Base-by-base conservation (phyloP, 2,888 invertebrate genomes). In the Allophyes oxyacanthae region DNA sequence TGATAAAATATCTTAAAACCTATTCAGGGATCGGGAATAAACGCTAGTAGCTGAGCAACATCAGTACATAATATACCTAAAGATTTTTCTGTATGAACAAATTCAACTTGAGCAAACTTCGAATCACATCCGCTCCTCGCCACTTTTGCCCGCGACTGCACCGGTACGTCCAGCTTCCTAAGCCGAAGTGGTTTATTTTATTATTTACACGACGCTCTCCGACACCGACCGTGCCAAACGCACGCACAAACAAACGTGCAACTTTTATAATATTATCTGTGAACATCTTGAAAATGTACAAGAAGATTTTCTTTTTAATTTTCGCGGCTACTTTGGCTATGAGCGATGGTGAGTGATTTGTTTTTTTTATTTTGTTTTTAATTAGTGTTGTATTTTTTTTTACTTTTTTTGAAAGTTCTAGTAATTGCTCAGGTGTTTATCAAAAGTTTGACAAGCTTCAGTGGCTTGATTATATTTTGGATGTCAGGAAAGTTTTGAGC, bases 81-180 rank as follows among this genome's bases (percentile, higher is more conserved):
- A n/a, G n/a, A n/a, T n/a, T 49, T 59, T 50, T 62, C 11, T 40
- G 5, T 3, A 20, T 20, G 13, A 43, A 43, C 38, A 34, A 40
- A 33, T 52, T 52, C 28, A 30, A 10, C 1, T n/a, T 36, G 44
- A n/a, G 32, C 30, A 10, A 2, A 45, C 25, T 61, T 52, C 36
- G 51, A 25, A 42, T 44, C 25, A 26, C 14, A 37, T 45, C 38
- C 11, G 38, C 37, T 26, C 37, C 38, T 38, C 59, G 62, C 36
- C 68, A 75, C 77, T 85, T 89, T 38, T 76, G 73, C 54, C 6
- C 64, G 50, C 75, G 82, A 81, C 45, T 75, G 78, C 88, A 92
- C 92, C 84, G 84, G 91, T 87, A 86, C 75, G 79, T 86, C 90
- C 76, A 84, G 81, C 83, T 79, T 61, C 72, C 74, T 79, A 81